Base-by-base conservation (phyloP, 2,113 vertebrate genomes). In the Morone saxatilis region DNA sequence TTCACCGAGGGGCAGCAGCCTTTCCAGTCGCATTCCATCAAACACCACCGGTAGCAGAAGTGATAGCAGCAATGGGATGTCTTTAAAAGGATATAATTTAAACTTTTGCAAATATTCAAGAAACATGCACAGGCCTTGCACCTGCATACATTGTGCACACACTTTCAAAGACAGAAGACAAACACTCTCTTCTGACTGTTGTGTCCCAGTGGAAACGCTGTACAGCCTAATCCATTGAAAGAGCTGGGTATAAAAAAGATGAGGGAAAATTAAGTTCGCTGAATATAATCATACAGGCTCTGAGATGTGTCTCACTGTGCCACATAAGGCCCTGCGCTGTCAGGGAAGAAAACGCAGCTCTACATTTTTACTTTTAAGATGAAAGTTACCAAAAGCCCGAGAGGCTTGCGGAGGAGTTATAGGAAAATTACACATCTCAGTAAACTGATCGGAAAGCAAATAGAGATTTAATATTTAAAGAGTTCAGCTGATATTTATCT, bases 391-490 rank as follows among this genome's bases (percentile, higher is more conserved):
- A 76, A 72, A 81, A 80, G 19, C 69, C 48, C 10, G 13, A 14
- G 69, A 66, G 25, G 78, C 4, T 69, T 59, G 14, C 10, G 10
- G 65, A 72, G 41, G 51, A 78, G 71, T 87, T 80, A 48, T 7
- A 20, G 65, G 40, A 79, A 76, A 71, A 87, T 84, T 0, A 84
- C 31, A 72, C 71, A 76, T 83, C 43, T 80, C 16, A 47, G 67
- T 63, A 59, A 89, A 85, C n/a, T 76, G 72, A 87, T 81, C 20
- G n/a, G 40, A 51, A 81, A 78, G 82, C 60, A 90, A 88, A 90
- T 56, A 82, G 25, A 83, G 43, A 76, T 60, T 80, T 59, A 36
- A 78, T 83, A 76, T 84, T 7, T 80, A 73, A 79, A 51, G 25
- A 63, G 60, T 74, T 66, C n/a, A 51, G 51, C 51, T 83, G 81